A percentile compares a stretch with the other conserved stretches of the same genome.
Conservation (phyloP, 92 coral and sea anemone species). For the Desmophyllum pertusum region DNA sequence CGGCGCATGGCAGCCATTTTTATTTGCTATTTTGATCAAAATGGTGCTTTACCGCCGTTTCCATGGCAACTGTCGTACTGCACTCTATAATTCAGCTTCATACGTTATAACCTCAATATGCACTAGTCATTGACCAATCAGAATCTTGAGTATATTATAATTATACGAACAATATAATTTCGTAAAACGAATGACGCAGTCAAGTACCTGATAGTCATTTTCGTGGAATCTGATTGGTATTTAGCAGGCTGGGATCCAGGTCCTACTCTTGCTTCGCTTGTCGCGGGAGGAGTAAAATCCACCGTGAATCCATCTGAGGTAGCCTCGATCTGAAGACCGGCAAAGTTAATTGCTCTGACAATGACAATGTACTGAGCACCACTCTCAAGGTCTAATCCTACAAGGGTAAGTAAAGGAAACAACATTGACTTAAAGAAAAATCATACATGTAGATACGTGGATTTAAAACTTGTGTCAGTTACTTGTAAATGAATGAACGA, state of each 20-base stretch:
- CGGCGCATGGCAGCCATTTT: too few species aligned
- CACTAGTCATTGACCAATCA: too few species aligned
- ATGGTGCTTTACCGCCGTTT: too few species aligned
- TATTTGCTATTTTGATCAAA: too few species aligned
- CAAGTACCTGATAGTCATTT: conserved; percentile 51
- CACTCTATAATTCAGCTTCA: too few species aligned
- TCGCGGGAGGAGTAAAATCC: conserved; percentile 79
- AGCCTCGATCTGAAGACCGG: conserved; percentile 74
- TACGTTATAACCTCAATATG: too few species aligned
- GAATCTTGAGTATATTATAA: too few species aligned
- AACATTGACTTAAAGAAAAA: too few species aligned
- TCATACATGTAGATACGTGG: too few species aligned
- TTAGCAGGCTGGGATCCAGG: conserved; percentile 28
- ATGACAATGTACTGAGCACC: conserved; percentile 73
- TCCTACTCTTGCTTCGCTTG: conserved; percentile 62
- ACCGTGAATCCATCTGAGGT: conserved; percentile 78
- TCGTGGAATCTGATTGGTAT: conserved; percentile 54
- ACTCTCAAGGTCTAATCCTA: conserved; percentile 78
- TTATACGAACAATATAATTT: background rate
- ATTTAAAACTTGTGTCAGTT: too few species aligned
- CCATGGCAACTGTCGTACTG: too few species aligned
- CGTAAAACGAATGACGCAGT: background rate
- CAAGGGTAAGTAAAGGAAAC: background rate
- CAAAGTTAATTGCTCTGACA: conserved; percentile 79
- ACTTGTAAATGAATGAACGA: too few species aligned